Evolutionary conservation across 2,888 invertebrate species (phyloP).

Genomic region (Eupeodes latifasciatus): DNA sequence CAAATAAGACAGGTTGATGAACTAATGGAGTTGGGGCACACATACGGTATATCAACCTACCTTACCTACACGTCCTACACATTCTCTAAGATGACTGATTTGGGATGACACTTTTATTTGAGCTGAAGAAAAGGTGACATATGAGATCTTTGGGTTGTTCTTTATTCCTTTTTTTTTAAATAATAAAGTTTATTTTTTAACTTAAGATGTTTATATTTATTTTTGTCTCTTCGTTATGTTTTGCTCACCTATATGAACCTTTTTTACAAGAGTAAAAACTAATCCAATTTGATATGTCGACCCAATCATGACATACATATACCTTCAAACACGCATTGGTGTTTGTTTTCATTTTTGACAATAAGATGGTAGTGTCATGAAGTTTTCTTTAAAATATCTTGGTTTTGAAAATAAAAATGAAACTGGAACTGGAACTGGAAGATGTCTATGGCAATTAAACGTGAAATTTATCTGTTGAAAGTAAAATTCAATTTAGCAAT

Average conservation of each 20-base stretch:
- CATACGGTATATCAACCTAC: not conserved
- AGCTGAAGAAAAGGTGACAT: constrained; percentile 19
- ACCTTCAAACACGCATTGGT: not conserved
- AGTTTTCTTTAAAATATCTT: not conserved
- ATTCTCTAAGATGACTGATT: constrained; percentile 17
- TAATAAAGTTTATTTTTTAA: constrained; percentile 37
- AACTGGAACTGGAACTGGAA: too few species aligned
- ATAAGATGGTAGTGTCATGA: too few species aligned
- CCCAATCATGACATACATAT: not conserved
- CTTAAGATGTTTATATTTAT: constrained; percentile 1
- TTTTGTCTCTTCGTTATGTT: not conserved
- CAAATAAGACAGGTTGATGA: constrained; percentile 29
- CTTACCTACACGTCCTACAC: not conserved
- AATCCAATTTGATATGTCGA: constrained; percentile 21
- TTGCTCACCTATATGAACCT: not conserved
- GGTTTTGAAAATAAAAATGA: not conserved
- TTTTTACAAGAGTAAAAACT: not conserved
- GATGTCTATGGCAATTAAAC: constrained; percentile 28
- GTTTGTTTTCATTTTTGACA: constrained; percentile 25
- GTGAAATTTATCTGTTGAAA: constrained; percentile 28
- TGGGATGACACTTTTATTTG: constrained; percentile 36
- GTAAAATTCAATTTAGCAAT: constrained; percentile 20
- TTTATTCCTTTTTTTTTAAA: not conserved
- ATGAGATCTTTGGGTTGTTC: constrained; percentile 17
- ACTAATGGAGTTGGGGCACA: not conserved